Base-by-base conservation (phyloP, 2,888 invertebrate genomes). In the Drosophila macrospina region DNA sequence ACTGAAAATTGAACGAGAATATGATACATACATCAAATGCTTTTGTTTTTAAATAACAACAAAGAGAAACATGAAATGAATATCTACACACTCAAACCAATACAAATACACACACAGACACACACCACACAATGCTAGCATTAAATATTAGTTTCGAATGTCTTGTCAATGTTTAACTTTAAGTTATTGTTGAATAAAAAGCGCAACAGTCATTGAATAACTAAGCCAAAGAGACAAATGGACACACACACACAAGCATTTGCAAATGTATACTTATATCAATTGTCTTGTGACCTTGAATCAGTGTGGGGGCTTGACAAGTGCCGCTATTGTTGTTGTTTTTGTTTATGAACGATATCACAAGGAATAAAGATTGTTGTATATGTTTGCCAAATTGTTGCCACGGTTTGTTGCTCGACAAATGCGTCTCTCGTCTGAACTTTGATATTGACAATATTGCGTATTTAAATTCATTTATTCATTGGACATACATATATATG, bases 171-270 rank as follows among this genome's bases (percentile, higher is more conserved):
- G 82, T 86, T 74, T 72, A 83, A 88, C 88, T 83, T 55, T 61
- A 88, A 88, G 86, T 88, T 83, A 64, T 60, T 83, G 78, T 83
- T 88, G 88, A 83, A 81, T 81, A 82, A 82, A 87, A 67, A 64
- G 37, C 60, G 59, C 64, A 67, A 72, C 66, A 61, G 84, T 83
- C 80, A 83, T 86, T 88, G 71, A 72, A 69, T 69, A 81, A 70
- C 54, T 47, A 55, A 63, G 55, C 48, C 64, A 66, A 74, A 45
- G 54, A 37, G 7, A 59, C 8, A 63, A 24, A 28, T 20, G 20
- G 20, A 20, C 3, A 20, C 13, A 44, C 8, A 26, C 26, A 63
- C 3, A 15, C 24, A 20, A 34, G n/a, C 8, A 10, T 11, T 13
- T 48, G 6, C 13, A 13, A 32, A 28, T 28, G 11, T 41, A 5